Evolutionary conservation across 2,888 invertebrate genomes (phyloP), one percentile per base, ranked within the genome.

Genomic region (Sphecodes monilicornis): DNA sequence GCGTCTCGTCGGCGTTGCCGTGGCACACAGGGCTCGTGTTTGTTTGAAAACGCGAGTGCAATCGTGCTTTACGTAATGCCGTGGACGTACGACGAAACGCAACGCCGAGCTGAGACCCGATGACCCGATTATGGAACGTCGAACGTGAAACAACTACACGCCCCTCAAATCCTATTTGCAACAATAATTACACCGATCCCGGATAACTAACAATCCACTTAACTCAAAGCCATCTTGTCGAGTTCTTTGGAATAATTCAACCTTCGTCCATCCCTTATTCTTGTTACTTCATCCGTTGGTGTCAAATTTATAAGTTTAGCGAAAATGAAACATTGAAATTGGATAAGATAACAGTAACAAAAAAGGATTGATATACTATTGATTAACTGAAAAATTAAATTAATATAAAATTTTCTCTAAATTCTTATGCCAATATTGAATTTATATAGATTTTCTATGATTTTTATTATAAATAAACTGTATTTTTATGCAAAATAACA

Each of bases 31-130:
- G 18, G 50, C 75, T 50, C 2, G 69, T 68, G 78, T 84, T 76
- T 78, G 75, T 69, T 85, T 80, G 66, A 80, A 75, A 80, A 86
- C 78, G 82, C 75, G 76, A 82, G 77, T 80, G 82, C 85, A 71
- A 78, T 85, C 75, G 70, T 4, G 81, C 50, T 82, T 86, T 85
- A 82, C 84, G 85, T 79, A 86, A 86, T 39, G 32, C 66, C 43
- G 69, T 26, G 75, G 66, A 46, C 66, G 66, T 46, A 26, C 71
- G 66, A 72, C 80, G 46, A 36, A 66, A 46, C 75, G 74, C 50
- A 46, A 39, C 60, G 74, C 46, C 74, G 41, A 8, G 64, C 16
- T 29, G 32, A 72, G 80, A 72, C 79, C 82, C 83, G 68, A 78
- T 82, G 86, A 86, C 86, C 85, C 80, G 85, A 36, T 80, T 86